Base-by-base conservation (phyloP, 2,113 vertebrate genomes). In the zebrafish (Danio rerio) region DNA sequence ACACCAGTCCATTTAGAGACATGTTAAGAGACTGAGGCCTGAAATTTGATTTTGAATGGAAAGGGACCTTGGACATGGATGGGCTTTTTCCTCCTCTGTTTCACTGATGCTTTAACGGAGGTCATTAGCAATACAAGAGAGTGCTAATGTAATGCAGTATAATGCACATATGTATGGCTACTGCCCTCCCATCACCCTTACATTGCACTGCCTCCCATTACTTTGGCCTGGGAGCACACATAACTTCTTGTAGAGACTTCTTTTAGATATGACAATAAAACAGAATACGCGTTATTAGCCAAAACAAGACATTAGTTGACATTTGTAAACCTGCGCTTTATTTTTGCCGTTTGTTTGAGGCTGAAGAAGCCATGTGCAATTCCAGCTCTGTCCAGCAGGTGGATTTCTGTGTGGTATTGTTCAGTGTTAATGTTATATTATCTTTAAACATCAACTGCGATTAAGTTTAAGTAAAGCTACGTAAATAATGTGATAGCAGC, bases 121-220 rank as follows among this genome's bases (percentile, higher is more conserved):
- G 89, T 89, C 91, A 94, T 94, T 94, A 94, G 91, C 93, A 94
- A 94, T 86, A 94, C 92, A 94, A 94, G 90, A 92, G 90, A 91
- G 63, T 91, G 89, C 90, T 94, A 94, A 94, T 93, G 91, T 89
- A 90, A 81, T 82, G 87, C 90, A 83, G 84, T 88, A 31, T 31
- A 88, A 89, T 78, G 84, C 88, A 71, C 69, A 62, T 84, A 81
- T 78, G 80, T 52, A 71, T 61, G 78, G 66, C 78, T n/a, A 20
- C 84, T 76, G 50, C 78, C 52, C 59, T 83, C 62, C 83, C 72
- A 74, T 81, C 65, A 20, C 83, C 79, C 79, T 49, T n/a, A 55
- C 47, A 45, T 47, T 69, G 31, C 83, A 31, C 49, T 78, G 72
- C 43, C 58, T 61, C 61, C 42, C 13, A 62, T 52, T 68, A 56